Evolutionary conservation across 2,113 vertebrate genomes (phyloP), one percentile per base, ranked within the genome.

Genomic region (Cyprinus carpio): DNA sequence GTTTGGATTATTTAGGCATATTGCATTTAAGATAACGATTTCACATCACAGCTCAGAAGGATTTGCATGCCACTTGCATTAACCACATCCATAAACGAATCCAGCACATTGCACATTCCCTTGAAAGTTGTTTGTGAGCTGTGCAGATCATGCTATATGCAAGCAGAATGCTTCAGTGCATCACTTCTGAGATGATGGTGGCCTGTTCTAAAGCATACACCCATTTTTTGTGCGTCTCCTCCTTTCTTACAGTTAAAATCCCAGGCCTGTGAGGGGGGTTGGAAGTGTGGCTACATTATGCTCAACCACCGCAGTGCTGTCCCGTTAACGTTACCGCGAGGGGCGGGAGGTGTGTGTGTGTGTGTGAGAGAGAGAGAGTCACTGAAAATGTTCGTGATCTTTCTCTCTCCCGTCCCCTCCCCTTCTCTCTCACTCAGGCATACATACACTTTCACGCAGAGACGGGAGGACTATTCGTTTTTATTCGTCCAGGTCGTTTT

Each of bases 231-330:
- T 72, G 46, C 49, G 49, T 83, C 29, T 83, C 37, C 37, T 27
- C 27, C 20, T 72, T 27, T 72, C 49, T 8, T 72, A 40, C 29
- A 13, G 60, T 23, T 81, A 54, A 69, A 69, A 81, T 69, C 64
- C 80, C 64, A 81, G 27, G 46, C 43, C 64, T 69, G 60, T 51
- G 80, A 51, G 18, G 62, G 58, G 58, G 78, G 56, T 81, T 23
- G 46, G 49, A 72, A 82, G 81, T 37, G 65, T 72, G 74, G 29
- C 65, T 58, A 82, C 65, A 69, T 67, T 83, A 23, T 56, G 81
- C 81, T 72, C 64, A 64, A 71, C 78, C 65, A 82, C 79, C 71
- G 85, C 83, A 85, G 82, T 84, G 82, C 86, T 84, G 86, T 84
- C 86, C 81, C 67, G 56, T 56, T 62, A 86, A 85, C 60, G 27